Percentiles rank a stretch among this genome's conserved stretches.
phyloP scores from a whole-genome alignment of 2,113 vertebrate species.

The Symphodus melops region DNA sequence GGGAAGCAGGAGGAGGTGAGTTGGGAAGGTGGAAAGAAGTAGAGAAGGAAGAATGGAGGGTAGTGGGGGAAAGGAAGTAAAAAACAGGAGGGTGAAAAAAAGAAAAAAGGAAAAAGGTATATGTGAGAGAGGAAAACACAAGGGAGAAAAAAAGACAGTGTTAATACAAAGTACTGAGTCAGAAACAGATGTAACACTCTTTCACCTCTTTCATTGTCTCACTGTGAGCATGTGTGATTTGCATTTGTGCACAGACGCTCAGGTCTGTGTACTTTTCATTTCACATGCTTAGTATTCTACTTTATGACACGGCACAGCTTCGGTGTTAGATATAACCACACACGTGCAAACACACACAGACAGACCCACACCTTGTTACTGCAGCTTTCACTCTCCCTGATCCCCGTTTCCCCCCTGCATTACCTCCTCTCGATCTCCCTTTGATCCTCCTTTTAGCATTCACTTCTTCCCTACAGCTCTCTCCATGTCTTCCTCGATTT shows the following conservation, averaged over 20 bases:
- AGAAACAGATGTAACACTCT: conserved; percentile 28
- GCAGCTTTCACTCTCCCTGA: background rate
- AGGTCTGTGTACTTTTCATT: conserved; percentile 52
- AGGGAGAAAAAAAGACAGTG: conserved; percentile 19
- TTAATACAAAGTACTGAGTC: conserved; percentile 48
- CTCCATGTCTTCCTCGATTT: background rate
- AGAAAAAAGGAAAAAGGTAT: background rate
- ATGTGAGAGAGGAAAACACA: background rate
- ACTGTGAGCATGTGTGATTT: conserved; percentile 31
- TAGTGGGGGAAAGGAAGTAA: background rate
- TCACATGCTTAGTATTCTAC: conserved; percentile 29
- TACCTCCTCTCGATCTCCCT: conserved; percentile 43
- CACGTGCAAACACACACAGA: background rate
- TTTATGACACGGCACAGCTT: conserved; percentile 42
- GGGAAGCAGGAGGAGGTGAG: conserved; percentile 40
- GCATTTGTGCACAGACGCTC: conserved; percentile 7
- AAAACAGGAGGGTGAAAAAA: background rate
- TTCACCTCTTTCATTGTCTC: conserved; percentile 35
- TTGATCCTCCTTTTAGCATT: conserved; percentile 54
- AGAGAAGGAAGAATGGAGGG: conserved; percentile 3
- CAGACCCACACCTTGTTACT: conserved; percentile 5
- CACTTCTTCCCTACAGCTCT: conserved; percentile 30
- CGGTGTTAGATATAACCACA: conserved; percentile 19
- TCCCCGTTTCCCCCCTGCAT: background rate
- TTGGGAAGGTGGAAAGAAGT: background rate